Base-by-base conservation (phyloP, 2,797 vertebrate genomes). In the Lagocephalus sceleratus region DNA sequence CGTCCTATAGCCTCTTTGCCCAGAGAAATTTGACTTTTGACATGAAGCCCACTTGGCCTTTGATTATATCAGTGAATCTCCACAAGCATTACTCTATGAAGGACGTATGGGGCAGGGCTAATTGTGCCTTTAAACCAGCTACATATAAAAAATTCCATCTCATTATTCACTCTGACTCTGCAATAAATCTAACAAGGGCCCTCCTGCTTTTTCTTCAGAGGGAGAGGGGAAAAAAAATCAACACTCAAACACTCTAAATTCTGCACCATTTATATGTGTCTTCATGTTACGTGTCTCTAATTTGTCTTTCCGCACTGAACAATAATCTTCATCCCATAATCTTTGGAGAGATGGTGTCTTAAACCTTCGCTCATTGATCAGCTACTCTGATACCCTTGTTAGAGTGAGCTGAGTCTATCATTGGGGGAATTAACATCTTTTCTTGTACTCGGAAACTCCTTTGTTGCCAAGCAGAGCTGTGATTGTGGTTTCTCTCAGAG, bases 21-120 rank as follows among this genome's bases (percentile, higher is more conserved):
- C 21, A 11, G 62, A 71, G 72, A 46, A 62, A 68, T 62, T 39
- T 47, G 44, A 56, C 76, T 62, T 22, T 68, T 74, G 65, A 71
- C 32, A 68, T 79, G 63, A 68, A 77, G 46, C 66, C 67, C 55
- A 49, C 57, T 82, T 77, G 55, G 61, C 71, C 68, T 81, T 74
- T 82, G 74, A 79, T 80, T 68, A 48, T 74, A 78, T 83, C 68
- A 76, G 64, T 82, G 77, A 74, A 81, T 85, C 75, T 79, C 57
- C 47, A 38, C 57, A 57, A 61, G 23, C 63, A 26, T 48, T 45
- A 65, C 57, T 71, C 71, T 47, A 60, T 70, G 64, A 78, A 74
- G 61, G 57, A 70, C 75, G 74, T 47, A 41, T 51, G 43, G 52
- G 61, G 46, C 62, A 56, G 60, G 21, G 66, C 69, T 76, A 76